phyloP scores from a whole-genome alignment of 2,888 invertebrate species.

The Heliothis peltigera region DNA sequence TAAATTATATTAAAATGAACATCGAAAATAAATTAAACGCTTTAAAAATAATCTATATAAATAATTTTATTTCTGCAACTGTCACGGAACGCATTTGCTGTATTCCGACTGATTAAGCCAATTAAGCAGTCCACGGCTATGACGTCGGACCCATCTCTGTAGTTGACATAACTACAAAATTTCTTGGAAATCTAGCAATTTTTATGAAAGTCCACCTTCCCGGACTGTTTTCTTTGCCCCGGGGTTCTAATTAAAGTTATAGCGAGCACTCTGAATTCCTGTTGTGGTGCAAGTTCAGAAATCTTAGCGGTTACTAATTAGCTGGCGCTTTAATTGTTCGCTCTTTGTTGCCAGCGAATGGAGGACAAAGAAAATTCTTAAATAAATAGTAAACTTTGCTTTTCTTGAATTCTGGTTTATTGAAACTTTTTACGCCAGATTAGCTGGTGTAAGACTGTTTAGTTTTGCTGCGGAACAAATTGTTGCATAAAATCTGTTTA shows the following conservation, averaged over 20 bases:
- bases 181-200: constrained; percentile 69
- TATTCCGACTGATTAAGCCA: constrained; percentile 9
- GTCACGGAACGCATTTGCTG: not conserved
- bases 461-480: too few relatives aligned
- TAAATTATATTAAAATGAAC: not conserved
- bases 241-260: constrained; percentile 84
- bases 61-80: not conserved
- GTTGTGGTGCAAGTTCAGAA: constrained; percentile 57
- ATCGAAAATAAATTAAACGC: not conserved
- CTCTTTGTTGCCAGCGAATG: not conserved
- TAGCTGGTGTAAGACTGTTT: too few relatives aligned
- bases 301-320: constrained; percentile 48
- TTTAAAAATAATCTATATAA: not conserved
- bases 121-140: constrained; percentile 17
- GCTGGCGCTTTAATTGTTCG: not conserved
- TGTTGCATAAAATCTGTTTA: too few relatives aligned
- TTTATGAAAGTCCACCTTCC: constrained; percentile 70
- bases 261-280: constrained; percentile 69
- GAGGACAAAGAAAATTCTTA: not conserved
- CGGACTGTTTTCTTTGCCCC: constrained; percentile 78
- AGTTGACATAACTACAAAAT: constrained; percentile 43
- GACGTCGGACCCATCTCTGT: constrained; percentile 15
- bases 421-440: not conserved
- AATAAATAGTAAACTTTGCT: not conserved
- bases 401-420: not conserved